Conservation (phyloP, 2,113 vertebrate genomes). For the Xenopus tropicalis region DNA sequence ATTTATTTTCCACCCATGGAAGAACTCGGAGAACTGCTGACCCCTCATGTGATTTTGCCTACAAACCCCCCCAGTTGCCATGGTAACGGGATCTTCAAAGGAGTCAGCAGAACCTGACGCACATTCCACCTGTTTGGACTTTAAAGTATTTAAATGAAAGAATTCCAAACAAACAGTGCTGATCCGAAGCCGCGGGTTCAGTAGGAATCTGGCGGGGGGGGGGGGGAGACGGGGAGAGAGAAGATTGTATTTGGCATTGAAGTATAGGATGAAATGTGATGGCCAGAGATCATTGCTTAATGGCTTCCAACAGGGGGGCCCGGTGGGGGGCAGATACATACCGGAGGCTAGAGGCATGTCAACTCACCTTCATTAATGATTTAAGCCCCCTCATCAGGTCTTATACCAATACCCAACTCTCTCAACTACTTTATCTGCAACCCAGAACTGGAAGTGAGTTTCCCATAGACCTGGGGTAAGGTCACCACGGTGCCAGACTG, state of each 20-base stretch:
- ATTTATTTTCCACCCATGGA: constrained; percentile 1
- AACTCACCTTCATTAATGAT: too few relatives aligned
- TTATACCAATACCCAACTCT: too few relatives aligned
- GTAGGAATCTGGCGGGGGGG: not conserved
- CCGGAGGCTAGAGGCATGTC: too few relatives aligned
- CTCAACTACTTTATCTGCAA: too few relatives aligned
- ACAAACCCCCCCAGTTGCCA: not conserved
- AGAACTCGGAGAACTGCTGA: not conserved
- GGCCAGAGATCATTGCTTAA: too few relatives aligned
- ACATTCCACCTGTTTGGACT: not conserved
- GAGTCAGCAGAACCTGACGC: not conserved
- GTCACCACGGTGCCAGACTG: too few relatives aligned
- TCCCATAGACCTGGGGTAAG: too few relatives aligned
- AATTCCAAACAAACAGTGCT: not conserved
- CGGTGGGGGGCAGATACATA: too few relatives aligned
- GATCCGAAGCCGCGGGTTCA: not conserved
- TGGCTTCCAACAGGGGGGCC: too few relatives aligned
- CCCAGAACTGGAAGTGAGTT: too few relatives aligned
- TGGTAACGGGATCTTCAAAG: not conserved
- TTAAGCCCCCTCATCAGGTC: too few relatives aligned
- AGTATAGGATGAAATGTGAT: not conserved
- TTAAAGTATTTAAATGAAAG: not conserved
- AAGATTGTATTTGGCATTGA: not conserved
- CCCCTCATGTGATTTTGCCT: not conserved
- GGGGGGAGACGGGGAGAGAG: not conserved